Evolutionary conservation across 2,888 invertebrate species (phyloP).

Genomic region (Lithophane socia): DNA sequence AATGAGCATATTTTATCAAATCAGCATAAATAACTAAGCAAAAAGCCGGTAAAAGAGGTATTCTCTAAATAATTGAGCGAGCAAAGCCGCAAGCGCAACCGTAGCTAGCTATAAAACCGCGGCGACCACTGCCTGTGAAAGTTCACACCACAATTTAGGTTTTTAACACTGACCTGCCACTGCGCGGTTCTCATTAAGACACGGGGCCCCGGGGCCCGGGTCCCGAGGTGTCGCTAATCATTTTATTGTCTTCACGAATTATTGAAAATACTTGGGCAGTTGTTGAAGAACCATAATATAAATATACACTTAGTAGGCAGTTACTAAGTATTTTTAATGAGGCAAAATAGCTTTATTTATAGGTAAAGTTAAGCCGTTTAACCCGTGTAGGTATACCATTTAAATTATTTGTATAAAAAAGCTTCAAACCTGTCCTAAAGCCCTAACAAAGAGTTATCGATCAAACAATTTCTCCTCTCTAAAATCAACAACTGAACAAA

Average conservation of each 20-base stretch:
- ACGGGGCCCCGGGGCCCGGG: slow-evolving; percentile 57
- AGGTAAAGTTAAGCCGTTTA: slow-evolving; percentile 7
- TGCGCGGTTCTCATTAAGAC: slow-evolving; percentile 83
- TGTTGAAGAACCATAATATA: slow-evolving; percentile 48
- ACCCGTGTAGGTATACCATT: no score
- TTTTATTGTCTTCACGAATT: slow-evolving; percentile 83
- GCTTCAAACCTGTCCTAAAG: not conserved
- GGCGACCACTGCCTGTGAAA: slow-evolving; percentile 86
- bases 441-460: slow-evolving; percentile 11
- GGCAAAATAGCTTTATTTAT: slow-evolving; percentile 20
- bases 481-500: slow-evolving; percentile 18
- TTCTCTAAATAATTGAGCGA: slow-evolving; percentile 13
- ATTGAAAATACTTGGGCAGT: slow-evolving; percentile 72
- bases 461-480: slow-evolving; percentile 14
- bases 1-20: not conserved
- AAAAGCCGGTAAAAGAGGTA: not conserved
- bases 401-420: not conserved
- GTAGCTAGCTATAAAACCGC: slow-evolving; percentile 79
- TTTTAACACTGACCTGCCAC: slow-evolving; percentile 88
- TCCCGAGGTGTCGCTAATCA: slow-evolving; percentile 83
- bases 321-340: slow-evolving; percentile 50
- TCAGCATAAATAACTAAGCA: not conserved
- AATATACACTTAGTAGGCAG: slow-evolving; percentile 54
- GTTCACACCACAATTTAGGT: slow-evolving; percentile 89
- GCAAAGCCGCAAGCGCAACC: slow-evolving; percentile 17